phyloP scores from a whole-genome alignment of 1,140 invertebrate genomes.

The Himalopsyche phryganea region DNA sequence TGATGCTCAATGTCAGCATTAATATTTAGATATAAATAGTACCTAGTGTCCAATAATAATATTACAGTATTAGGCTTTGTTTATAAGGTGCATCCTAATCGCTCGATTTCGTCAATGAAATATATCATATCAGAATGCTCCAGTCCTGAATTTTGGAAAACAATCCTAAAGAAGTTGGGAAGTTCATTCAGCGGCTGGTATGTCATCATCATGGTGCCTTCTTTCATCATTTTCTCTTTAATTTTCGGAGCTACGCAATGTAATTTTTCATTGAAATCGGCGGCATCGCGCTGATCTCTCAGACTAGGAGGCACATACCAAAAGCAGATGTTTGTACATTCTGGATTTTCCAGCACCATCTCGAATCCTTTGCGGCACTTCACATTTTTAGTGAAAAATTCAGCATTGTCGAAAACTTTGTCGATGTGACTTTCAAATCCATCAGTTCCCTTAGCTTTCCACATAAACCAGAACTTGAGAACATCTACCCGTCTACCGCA shows the following conservation, averaged over 20 bases:
- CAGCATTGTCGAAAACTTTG: slow-evolving; percentile 69
- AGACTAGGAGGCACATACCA: slow-evolving; percentile 89
- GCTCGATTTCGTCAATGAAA: slow-evolving; percentile 82
- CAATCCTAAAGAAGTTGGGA: slow-evolving; percentile 92
- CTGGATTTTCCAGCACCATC: slow-evolving; percentile 73
- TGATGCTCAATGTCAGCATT: too few species aligned
- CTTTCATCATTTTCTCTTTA: slow-evolving; percentile 91
- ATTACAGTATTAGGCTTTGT: not conserved
- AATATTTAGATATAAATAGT: too few species aligned
- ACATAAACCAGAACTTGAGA: slow-evolving; percentile 97
- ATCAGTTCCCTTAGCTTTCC: slow-evolving; percentile 87
- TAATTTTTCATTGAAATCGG: slow-evolving; percentile 65
- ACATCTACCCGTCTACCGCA: slow-evolving; percentile 93
- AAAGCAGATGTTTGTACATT: slow-evolving; percentile 93
- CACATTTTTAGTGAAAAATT: slow-evolving; percentile 68
- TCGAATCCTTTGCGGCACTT: slow-evolving; percentile 66
- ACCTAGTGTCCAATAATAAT: too few species aligned
- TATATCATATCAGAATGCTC: slow-evolving; percentile 79
- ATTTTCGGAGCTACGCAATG: slow-evolving; percentile 86
- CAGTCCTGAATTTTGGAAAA: slow-evolving; percentile 85
- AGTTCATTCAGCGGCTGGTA: slow-evolving; percentile 80
- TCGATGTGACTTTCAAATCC: slow-evolving; percentile 81
- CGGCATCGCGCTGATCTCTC: slow-evolving; percentile 54
- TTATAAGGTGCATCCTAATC: slow-evolving; percentile 69
- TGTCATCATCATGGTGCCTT: slow-evolving; percentile 92